Conservation (phyloP, 2,797 vertebrate species). For the Manis javanica region DNA sequence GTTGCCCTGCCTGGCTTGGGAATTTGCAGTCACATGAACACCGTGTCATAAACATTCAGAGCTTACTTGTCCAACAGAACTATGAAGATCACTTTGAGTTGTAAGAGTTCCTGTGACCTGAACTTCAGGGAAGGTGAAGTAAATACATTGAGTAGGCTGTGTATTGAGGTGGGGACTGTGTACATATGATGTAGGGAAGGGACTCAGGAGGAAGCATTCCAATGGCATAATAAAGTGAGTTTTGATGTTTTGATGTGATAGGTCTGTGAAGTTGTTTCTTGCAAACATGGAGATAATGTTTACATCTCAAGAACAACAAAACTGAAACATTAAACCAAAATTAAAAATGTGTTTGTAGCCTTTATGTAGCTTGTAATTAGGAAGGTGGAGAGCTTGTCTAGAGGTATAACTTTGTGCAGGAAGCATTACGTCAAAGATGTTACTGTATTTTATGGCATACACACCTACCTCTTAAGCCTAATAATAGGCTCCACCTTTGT, state of each 20-base stretch:
- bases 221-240: background rate
- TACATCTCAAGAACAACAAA: slow-evolving; percentile 26
- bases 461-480: slow-evolving; percentile 28
- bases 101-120: background rate
- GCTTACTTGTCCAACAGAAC: background rate
- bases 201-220: background rate
- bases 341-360: background rate
- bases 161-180: background rate
- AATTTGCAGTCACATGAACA: background rate
- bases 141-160: background rate
- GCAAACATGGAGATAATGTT: background rate
- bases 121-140: background rate
- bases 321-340: slow-evolving; percentile 32
- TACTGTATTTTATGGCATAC: background rate
- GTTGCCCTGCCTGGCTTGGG: background rate
- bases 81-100: background rate
- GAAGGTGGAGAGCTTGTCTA: background rate
- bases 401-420: background rate
- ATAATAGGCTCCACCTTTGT: background rate
- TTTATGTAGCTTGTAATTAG: slow-evolving; percentile 22
- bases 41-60: background rate
- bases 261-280: background rate
- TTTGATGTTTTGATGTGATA: background rate
- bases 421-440: slow-evolving; percentile 6
- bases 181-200: no score